Evolutionary conservation across 2,797 vertebrate genomes (phyloP), one percentile per base, ranked within the genome.

Genomic region (Sphenodon punctatus): DNA sequence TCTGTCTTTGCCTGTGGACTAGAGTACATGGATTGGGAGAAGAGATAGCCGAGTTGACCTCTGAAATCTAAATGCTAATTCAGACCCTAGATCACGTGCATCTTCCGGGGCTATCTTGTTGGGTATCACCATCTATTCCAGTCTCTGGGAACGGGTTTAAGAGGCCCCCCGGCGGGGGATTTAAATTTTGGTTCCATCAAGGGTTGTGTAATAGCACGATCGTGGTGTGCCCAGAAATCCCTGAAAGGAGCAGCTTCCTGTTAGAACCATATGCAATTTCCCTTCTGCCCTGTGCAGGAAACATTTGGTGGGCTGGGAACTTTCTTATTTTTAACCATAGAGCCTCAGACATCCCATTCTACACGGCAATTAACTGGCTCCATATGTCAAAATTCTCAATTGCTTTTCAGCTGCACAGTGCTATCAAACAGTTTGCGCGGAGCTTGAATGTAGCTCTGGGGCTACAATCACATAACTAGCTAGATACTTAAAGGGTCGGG

Each of bases 41-140:
- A 88, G 81, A 80, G 42, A 30, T 13, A 78, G 30, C 85, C 80
- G 75, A 4, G 72, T 20, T 82, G 90, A 92, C 93, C 92, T 94
- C 91, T 93, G 75, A 41, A 89, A 92, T 93, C 65, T 71, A 72
- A 89, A 73, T 19, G 46, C 89, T 84, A 79, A 92, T 82, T 87
- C 83, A 64, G 82, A 61, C 82, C 68, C 78, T 30, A 1, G 38
- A 80, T 83, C 89, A 90, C 66, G 0, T 78, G 91, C 61, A n/a
- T 63, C 68, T 74, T 89, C 39, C 79, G 71, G 85, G 87, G 51
- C 63, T 51, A 80, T 84, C 80, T 34, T 81, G 88, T n/a, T n/a
- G n/a, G n/a, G n/a, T n/a, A n/a, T n/a, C n/a, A n/a, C n/a, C n/a
- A n/a, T n/a, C n/a, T n/a, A n/a, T n/a, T n/a, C n/a, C n/a, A n/a